A percentile compares a stretch with the other conserved stretches of the same genome.
Evolutionary conservation across 2,797 vertebrate species (phyloP).

Genomic region (Onychomys leucogaster): DNA sequence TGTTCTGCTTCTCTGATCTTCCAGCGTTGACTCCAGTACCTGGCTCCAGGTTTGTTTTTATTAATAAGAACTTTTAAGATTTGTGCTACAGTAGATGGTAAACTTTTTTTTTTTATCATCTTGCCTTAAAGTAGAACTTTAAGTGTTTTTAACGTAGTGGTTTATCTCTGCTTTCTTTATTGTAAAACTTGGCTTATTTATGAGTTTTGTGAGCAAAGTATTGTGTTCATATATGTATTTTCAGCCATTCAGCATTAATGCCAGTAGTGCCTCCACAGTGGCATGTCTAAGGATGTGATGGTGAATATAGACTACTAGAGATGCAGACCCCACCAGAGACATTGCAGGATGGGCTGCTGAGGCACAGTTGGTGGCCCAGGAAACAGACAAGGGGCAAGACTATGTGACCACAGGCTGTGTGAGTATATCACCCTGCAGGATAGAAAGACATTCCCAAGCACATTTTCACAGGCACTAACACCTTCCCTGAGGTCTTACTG

Average conservation of each 20-base stretch:
- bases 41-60: too few relatives aligned
- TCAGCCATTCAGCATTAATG: neutral
- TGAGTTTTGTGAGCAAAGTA: neutral
- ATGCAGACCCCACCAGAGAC: neutral
- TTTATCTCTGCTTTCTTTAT: slow-evolving; percentile 13
- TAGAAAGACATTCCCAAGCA: neutral
- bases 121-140: neutral
- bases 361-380: neutral
- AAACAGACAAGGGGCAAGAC: neutral
- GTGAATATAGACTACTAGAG: neutral
- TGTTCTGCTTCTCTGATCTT: too few relatives aligned
- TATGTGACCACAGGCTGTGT: neutral
- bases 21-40: too few relatives aligned
- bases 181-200: slow-evolving; percentile 48
- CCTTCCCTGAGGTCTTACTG: neutral
- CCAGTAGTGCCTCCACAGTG: neutral
- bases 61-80: too few relatives aligned
- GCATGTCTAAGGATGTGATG: neutral
- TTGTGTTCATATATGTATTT: neutral
- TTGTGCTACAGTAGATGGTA: too few relatives aligned
- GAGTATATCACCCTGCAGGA: neutral
- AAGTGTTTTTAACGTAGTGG: neutral
- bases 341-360: neutral
- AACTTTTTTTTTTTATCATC: neutral
- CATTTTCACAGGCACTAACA: slow-evolving; percentile 15